phyloP scores from a whole-genome alignment of 1,140 invertebrate genomes.

The Manduca sexta region DNA sequence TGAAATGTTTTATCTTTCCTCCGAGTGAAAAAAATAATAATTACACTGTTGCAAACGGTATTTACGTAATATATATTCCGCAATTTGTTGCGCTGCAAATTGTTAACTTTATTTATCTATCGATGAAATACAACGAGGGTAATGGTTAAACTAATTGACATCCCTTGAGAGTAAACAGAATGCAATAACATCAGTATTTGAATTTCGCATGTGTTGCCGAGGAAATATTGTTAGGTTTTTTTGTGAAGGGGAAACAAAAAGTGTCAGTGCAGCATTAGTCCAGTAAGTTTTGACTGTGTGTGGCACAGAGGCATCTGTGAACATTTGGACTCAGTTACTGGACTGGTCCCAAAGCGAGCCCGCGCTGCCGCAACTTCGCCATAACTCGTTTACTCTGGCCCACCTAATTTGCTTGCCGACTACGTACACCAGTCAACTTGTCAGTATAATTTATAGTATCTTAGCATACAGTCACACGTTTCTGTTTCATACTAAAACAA shows the following conservation, averaged over 20 bases:
- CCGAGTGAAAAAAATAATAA: too few species aligned
- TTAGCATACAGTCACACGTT: constrained; percentile 11
- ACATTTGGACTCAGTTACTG: constrained; percentile 14
- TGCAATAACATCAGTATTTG: too few species aligned
- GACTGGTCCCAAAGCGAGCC: constrained; percentile 18
- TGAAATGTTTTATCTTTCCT: constrained; percentile 27
- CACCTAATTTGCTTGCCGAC: constrained; percentile 53
- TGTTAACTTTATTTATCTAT: too few species aligned
- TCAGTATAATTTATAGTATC: constrained; percentile 36
- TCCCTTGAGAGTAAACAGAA: too few species aligned
- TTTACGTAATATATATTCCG: too few species aligned
- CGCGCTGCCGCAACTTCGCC: constrained; percentile 35
- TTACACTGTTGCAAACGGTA: too few species aligned
- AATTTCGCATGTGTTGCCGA: too few species aligned
- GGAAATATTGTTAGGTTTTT: not conserved
- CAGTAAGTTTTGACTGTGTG: constrained; percentile 4
- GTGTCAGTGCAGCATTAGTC: constrained; percentile 15
- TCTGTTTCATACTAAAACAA: not conserved
- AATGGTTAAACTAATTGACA: too few species aligned
- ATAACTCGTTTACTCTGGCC: constrained; percentile 55
- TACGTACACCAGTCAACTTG: constrained; percentile 29
- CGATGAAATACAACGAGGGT: too few species aligned
- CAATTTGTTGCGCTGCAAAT: too few species aligned
- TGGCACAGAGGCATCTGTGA: not conserved
- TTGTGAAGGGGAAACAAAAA: not conserved